Evolutionary conservation across 1,140 invertebrate genomes (phyloP).

Genomic region (Neodiprion fabricii): DNA sequence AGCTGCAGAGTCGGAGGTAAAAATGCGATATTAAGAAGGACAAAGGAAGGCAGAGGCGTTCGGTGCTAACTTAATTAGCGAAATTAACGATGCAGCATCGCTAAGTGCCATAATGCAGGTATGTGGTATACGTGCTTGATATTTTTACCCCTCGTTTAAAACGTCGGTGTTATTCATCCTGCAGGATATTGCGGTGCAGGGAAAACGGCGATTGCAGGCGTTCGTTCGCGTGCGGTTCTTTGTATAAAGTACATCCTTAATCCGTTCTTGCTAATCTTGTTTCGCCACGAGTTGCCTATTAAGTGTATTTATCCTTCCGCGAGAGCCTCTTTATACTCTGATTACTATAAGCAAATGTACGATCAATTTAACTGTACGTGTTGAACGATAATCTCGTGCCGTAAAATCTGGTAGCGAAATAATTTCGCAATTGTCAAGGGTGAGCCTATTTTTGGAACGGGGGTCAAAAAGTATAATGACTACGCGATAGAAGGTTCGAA

Average conservation of each 20-base stretch:
- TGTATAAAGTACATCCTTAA: background rate
- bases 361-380: no score
- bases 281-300: background rate
- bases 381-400: no score
- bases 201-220: no score
- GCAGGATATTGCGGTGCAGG: background rate
- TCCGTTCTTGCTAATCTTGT: background rate
- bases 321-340: background rate
- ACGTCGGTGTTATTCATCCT: constrained; percentile 36
- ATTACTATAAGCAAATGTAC: no score
- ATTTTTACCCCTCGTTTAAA: constrained; percentile 38
- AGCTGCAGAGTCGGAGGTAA: constrained; percentile 9
- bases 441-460: no score
- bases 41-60: constrained; percentile 33
- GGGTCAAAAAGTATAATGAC: no score
- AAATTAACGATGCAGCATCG: constrained; percentile 55
- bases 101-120: constrained; percentile 38
- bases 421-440: no score
- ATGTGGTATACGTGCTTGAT: constrained; percentile 29
- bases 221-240: no score
- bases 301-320: background rate
- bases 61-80: constrained; percentile 58
- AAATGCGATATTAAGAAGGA: constrained; percentile 16
- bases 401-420: no score
- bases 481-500: no score